Evolutionary conservation across 2,888 invertebrate genomes (phyloP), one percentile per base, ranked within the genome.

Genomic region (Escarpia spicata): DNA sequence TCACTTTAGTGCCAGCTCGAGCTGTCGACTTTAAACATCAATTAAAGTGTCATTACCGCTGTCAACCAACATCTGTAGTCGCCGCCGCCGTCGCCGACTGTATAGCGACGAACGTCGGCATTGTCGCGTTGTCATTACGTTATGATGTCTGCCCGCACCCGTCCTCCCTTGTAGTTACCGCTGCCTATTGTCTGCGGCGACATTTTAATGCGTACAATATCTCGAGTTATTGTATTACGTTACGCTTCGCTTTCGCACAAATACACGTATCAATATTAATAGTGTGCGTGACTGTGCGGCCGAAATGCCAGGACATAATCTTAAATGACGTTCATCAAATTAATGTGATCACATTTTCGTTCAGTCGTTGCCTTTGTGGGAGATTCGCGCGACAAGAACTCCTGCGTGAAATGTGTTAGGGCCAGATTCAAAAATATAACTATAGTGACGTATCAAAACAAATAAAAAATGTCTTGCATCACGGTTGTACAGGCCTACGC

Each of bases 301-400:
- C 26, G 75, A 75, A 75, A 75, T 75, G 75, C 75, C 75, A 26
- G 75, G 75, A 75, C 75, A 75, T 75, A 75, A 75, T 75, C 75
- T 75, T 75, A 75, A 75, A 0, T 75, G 19, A 75, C 75, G 75
- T 75, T 75, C 75, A 75, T 75, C 75, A 75, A 75, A 26, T 26
- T 75, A 75, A 75, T 75, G n/a, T 75, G 75, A 75, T 75, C 75
- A 75, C 75, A 75, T 75, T 75, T 75, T 19, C 75, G 75, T 75
- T 26, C 75, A 26, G 75, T 75, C 26, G 75, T 15, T 26, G 75
- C 75, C 19, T 75, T 75, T 75, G 26, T 75, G 6, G n/a, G 75
- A 19, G 19, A 75, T 75, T 6, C 75, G 75, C 19, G 75, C 75
- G 75, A 75, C 26, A 26, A 26, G 75, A 75, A 75, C 75, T 15